These are phyloP conservation scores for Eolophus roseicapilla DNA, from an alignment of 2,113 vertebrate species.

Conservation along the genomic window DNA sequence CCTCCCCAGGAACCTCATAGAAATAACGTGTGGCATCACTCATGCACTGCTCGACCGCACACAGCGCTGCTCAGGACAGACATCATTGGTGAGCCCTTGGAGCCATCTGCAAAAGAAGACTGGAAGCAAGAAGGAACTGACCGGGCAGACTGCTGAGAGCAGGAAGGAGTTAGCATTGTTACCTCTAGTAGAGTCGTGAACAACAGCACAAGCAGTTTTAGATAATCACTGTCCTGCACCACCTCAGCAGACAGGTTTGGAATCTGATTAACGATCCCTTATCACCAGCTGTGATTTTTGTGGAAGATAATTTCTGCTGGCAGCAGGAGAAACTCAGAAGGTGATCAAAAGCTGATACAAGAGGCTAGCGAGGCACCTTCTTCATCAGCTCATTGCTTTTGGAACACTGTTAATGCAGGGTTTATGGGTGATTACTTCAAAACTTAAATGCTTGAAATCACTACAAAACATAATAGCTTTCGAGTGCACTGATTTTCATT, in stretches of 20 bases:
- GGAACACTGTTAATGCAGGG: not conserved
- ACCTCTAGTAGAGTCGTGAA: not conserved
- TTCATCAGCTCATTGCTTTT: conserved; percentile 19
- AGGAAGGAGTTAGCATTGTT: not conserved
- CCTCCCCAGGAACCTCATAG: not conserved
- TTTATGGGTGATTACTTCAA: conserved; percentile 42
- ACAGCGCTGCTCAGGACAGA: not conserved
- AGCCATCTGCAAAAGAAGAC: not conserved
- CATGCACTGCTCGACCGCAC: rapidly evolving
- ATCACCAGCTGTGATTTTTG: not conserved
- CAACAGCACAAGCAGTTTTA: not conserved
- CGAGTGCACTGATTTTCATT: conserved; percentile 30
- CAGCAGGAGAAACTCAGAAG: conserved; percentile 9
- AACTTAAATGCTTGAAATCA: conserved; percentile 43
- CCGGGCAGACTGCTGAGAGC: not conserved
- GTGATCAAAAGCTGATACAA: conserved; percentile 10
- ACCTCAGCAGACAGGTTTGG: not conserved
- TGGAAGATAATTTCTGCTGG: not conserved
- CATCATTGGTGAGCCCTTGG: rapidly evolving
- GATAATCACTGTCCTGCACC: not conserved
- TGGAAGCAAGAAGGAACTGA: not conserved
- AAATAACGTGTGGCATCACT: rapidly evolving
- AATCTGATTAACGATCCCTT: conserved; percentile 1
- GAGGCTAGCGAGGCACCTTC: not conserved
- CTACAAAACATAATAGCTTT: conserved; percentile 10